A percentile compares a stretch with the other conserved stretches of the same genome.
Evolutionary conservation across 1,140 invertebrate genomes (phyloP).

Genomic region (Zaprionus capensis): DNA sequence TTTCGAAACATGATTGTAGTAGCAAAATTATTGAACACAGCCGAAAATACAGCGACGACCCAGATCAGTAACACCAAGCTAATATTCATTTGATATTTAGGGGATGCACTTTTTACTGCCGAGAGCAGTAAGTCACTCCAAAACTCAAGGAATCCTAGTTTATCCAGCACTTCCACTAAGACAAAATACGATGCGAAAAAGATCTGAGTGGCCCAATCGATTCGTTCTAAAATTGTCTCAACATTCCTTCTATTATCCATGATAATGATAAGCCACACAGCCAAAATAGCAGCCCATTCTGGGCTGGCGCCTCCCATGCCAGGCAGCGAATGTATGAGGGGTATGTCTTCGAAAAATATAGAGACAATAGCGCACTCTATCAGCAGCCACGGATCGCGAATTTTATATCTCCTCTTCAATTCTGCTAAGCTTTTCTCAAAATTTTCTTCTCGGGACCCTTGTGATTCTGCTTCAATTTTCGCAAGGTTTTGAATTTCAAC

Average conservation of each 20-base stretch:
- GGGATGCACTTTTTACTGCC: slow-evolving; percentile 86
- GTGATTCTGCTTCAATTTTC: slow-evolving; percentile 86
- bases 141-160: slow-evolving; percentile 88
- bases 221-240: slow-evolving; percentile 88
- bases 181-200: slow-evolving; percentile 92
- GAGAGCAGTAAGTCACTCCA: slow-evolving; percentile 87
- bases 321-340: slow-evolving; percentile 89
- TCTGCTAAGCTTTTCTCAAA: slow-evolving; percentile 20
- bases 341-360: slow-evolving; percentile 87
- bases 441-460: slow-evolving; percentile 87
- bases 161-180: slow-evolving; percentile 89
- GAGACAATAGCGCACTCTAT: slow-evolving; percentile 87
- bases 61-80: slow-evolving; percentile 89
- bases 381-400: slow-evolving; percentile 87
- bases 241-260: slow-evolving; percentile 86
- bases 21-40: slow-evolving; percentile 92
- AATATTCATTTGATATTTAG: slow-evolving; percentile 86
- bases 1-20: slow-evolving; percentile 92
- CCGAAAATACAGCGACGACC: slow-evolving; percentile 89
- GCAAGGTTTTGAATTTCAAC: slow-evolving; percentile 84
- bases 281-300: slow-evolving; percentile 90
- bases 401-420: slow-evolving; percentile 59
- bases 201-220: slow-evolving; percentile 92
- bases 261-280: slow-evolving; percentile 88
- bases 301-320: slow-evolving; percentile 86